Percentiles rank a stretch among this genome's conserved stretches.
phyloP scores from a whole-genome alignment of 2,888 invertebrate species.

The Tiliacea citrago region DNA sequence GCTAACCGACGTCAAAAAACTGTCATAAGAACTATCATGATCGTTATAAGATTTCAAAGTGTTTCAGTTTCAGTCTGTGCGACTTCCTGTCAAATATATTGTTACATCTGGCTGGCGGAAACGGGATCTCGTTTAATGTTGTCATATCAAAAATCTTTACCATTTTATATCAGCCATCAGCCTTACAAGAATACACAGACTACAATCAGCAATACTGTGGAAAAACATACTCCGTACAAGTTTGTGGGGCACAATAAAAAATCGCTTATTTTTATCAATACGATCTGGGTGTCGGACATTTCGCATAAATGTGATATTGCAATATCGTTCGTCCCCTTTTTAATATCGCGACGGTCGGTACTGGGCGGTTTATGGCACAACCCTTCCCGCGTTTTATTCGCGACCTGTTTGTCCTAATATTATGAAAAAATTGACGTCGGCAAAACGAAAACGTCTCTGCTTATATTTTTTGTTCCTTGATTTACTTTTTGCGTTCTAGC shows the following conservation, averaged over 20 bases:
- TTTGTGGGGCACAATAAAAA: slow-evolving; percentile 88
- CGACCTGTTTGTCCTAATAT: slow-evolving; percentile 91
- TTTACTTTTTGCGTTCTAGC: slow-evolving; percentile 47
- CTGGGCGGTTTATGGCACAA: slow-evolving; percentile 90
- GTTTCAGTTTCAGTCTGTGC: slow-evolving; percentile 14
- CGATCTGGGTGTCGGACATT: slow-evolving; percentile 90
- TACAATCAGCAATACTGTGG: slow-evolving; percentile 72
- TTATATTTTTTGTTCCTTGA: slow-evolving; percentile 75
- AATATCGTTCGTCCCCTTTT: slow-evolving; percentile 91
- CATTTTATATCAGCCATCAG: slow-evolving; percentile 60
- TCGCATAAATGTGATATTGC: slow-evolving; percentile 91
- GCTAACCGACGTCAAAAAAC: not conserved
- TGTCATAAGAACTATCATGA: not conserved
- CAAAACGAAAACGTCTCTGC: slow-evolving; percentile 83
- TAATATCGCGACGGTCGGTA: slow-evolving; percentile 90
- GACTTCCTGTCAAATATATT: slow-evolving; percentile 30
- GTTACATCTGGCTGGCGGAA: slow-evolving; percentile 30
- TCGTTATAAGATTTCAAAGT: slow-evolving; percentile 7
- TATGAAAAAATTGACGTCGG: slow-evolving; percentile 89
- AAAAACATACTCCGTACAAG: slow-evolving; percentile 75
- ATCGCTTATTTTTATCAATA: slow-evolving; percentile 91
- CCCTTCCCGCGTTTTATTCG: slow-evolving; percentile 90
- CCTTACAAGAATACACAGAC: slow-evolving; percentile 62
- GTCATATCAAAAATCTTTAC: slow-evolving; percentile 48
- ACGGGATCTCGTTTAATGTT: slow-evolving; percentile 37